Percentiles rank a stretch among this genome's conserved stretches.
Conservation (phyloP, 2,113 vertebrate genomes). For the Toxotes jaculatrix region DNA sequence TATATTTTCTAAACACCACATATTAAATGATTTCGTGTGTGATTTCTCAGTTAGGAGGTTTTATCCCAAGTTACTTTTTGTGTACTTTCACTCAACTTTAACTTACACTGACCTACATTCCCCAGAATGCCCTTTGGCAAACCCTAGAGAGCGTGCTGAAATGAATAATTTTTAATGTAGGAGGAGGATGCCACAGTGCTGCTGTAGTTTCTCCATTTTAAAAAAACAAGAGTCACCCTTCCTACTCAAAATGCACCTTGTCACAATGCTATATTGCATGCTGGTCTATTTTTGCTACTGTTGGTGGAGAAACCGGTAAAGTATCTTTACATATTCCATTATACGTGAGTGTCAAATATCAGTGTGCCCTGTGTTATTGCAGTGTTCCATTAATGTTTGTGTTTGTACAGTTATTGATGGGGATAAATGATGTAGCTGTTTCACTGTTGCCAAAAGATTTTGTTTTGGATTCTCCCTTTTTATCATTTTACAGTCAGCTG, state of each 20-base stretch:
- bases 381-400: background rate
- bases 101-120: conserved; percentile 63
- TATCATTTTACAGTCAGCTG: conserved; percentile 23
- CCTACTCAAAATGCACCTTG: conserved; percentile 30
- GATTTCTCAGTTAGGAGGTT: background rate
- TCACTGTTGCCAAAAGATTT: conserved; percentile 1
- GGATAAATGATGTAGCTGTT: background rate
- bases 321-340: background rate
- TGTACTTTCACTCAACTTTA: conserved; percentile 42
- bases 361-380: background rate
- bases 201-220: conserved; percentile 17
- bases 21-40: background rate
- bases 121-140: conserved; percentile 53
- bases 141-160: conserved; percentile 33
- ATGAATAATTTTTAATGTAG: conserved; percentile 44
- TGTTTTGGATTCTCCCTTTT: background rate
- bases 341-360: background rate
- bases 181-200: conserved; percentile 38
- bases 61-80: conserved; percentile 21
- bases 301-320: background rate
- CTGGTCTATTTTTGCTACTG: conserved; percentile 1
- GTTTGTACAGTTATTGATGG: background rate
- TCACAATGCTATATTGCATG: conserved; percentile 15
- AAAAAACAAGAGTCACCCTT: conserved; percentile 26
- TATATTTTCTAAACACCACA: background rate